Conservation (phyloP, 2,888 invertebrate species). For the Allophyes oxyacanthae region DNA sequence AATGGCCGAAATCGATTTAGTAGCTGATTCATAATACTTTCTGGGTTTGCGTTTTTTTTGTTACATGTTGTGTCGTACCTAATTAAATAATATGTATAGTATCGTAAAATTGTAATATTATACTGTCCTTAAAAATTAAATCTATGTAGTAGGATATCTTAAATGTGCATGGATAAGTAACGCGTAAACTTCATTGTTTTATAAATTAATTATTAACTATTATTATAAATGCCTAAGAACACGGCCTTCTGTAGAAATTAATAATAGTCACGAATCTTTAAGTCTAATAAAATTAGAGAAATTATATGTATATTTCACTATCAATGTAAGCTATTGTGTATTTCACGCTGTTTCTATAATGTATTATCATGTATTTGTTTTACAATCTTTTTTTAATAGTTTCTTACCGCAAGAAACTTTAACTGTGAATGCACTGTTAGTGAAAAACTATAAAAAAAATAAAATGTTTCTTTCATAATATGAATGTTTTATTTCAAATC, state of each 20-base stretch:
- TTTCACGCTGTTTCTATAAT: conserved; percentile 76
- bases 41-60: too few species aligned
- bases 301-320: conserved; percentile 65
- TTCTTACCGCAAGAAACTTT: conserved; percentile 74
- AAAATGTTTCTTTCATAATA: conserved; percentile 84
- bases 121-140: conserved; percentile 46
- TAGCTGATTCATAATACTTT: too few species aligned
- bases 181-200: conserved; percentile 51
- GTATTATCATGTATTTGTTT: conserved; percentile 50
- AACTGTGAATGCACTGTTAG: conserved; percentile 87
- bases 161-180: conserved; percentile 38
- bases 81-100: conserved; percentile 41
- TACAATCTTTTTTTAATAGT: conserved; percentile 60
- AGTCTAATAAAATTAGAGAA: conserved; percentile 63
- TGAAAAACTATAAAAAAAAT: conserved; percentile 78
- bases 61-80: too few species aligned
- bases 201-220: conserved; percentile 28
- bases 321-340: conserved; percentile 76
- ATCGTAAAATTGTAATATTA: conserved; percentile 25
- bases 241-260: conserved; percentile 79
- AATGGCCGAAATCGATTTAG: too few species aligned
- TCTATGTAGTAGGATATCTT: conserved; percentile 40
- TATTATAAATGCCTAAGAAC: conserved; percentile 71
- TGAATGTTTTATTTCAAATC: conserved; percentile 61
- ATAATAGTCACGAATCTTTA: conserved; percentile 67